A percentile compares a stretch with the other conserved stretches of the same genome.
These are phyloP conservation scores for Papilio demoleus DNA, from an alignment of 2,888 invertebrate genomes.

Conservation along the genomic window DNA sequence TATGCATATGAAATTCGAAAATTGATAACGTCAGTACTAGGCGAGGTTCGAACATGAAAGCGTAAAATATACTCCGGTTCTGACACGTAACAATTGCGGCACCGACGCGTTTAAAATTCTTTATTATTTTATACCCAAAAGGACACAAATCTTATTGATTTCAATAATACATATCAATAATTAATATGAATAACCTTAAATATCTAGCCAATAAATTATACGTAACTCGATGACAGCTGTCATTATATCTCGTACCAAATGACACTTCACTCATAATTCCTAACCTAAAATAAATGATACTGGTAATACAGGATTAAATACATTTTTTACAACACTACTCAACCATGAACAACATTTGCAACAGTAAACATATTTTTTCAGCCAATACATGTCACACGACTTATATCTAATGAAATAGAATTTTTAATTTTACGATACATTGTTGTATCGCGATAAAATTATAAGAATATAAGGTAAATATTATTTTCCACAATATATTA, in stretches of 20 bases:
- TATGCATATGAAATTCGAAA: too few relatives aligned
- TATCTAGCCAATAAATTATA: slow-evolving; percentile 32
- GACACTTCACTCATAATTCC: slow-evolving; percentile 43
- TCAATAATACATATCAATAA: slow-evolving; percentile 25
- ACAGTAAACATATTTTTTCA: slow-evolving; percentile 58
- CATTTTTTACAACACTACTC: slow-evolving; percentile 65
- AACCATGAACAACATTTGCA: slow-evolving; percentile 73
- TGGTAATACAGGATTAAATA: slow-evolving; percentile 73
- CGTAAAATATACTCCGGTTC: too few relatives aligned
- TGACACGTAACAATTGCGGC: too few relatives aligned
- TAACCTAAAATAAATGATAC: slow-evolving; percentile 61
- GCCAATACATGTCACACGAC: slow-evolving; percentile 30
- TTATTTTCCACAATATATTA: too few relatives aligned
- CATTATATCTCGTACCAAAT: slow-evolving; percentile 4
- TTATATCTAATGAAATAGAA: slow-evolving; percentile 28
- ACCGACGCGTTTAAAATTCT: not conserved
- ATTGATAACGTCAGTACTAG: too few relatives aligned
- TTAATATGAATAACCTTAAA: slow-evolving; percentile 33
- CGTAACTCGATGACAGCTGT: slow-evolving; percentile 15
- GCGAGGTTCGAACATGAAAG: too few relatives aligned
- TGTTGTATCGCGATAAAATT: not conserved
- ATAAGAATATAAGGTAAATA: not conserved
- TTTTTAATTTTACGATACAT: slow-evolving; percentile 19
- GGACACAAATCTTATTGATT: slow-evolving; percentile 34
- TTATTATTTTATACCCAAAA: not conserved